Evolutionary conservation across 1,140 invertebrate species (phyloP).

Genomic region (Drosophila cardini): DNA sequence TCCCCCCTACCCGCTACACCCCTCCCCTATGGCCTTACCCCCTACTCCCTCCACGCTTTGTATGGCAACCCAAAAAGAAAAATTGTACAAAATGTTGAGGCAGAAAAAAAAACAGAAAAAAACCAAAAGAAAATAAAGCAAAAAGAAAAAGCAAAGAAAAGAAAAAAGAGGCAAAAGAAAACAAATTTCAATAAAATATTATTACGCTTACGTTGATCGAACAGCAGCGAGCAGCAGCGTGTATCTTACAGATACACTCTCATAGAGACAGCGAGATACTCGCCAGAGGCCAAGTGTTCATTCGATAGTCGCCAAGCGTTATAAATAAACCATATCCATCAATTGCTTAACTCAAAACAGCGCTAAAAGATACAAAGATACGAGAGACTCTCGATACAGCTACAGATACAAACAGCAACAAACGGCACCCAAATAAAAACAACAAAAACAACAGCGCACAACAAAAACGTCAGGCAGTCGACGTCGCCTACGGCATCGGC

Average conservation of each 20-base stretch:
- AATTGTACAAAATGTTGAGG: slow-evolving; percentile 49
- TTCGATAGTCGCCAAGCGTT: slow-evolving; percentile 79
- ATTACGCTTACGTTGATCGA: slow-evolving; percentile 83
- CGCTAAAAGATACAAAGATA: slow-evolving; percentile 83
- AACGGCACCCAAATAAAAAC: slow-evolving; percentile 75
- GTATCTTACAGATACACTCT: slow-evolving; percentile 72
- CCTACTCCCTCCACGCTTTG: slow-evolving; percentile 15
- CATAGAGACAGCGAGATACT: slow-evolving; percentile 59
- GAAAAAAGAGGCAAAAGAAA: slow-evolving; percentile 68
- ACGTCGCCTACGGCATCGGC: neutral
- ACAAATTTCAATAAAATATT: slow-evolving; percentile 84
- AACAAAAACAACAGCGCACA: slow-evolving; percentile 62
- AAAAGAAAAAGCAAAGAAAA: slow-evolving; percentile 58
- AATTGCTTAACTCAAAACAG: slow-evolving; percentile 83
- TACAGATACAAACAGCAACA: slow-evolving; percentile 59
- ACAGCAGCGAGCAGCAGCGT: slow-evolving; percentile 42
- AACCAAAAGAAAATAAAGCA: slow-evolving; percentile 57
- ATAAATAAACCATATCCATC: slow-evolving; percentile 84
- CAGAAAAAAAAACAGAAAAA: slow-evolving; percentile 68
- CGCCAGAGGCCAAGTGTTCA: slow-evolving; percentile 54
- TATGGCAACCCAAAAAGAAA: slow-evolving; percentile 44
- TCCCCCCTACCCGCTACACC: neutral
- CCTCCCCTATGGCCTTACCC: neutral
- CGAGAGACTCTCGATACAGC: slow-evolving; percentile 52
- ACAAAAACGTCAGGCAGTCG: slow-evolving; percentile 64